These are phyloP conservation scores for Chrysochloris asiatica DNA, from an alignment of 2,113 vertebrate genomes.

Conservation along the genomic window DNA sequence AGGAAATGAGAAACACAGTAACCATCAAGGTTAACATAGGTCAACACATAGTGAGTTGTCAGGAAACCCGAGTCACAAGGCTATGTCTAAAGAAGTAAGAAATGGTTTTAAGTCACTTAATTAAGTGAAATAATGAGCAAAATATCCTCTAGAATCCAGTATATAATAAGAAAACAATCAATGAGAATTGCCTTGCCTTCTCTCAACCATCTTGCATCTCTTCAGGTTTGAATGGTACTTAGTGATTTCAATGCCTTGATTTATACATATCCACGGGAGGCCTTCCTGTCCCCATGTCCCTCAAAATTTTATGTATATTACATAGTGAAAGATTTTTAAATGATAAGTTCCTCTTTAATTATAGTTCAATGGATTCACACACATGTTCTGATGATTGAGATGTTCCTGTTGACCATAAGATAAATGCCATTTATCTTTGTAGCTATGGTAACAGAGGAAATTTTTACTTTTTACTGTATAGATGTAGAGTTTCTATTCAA, in stretches of 20 bases:
- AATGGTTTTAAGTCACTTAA: background rate
- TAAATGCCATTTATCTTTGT: background rate
- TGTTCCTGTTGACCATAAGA: background rate
- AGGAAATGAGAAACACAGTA: constrained; percentile 63
- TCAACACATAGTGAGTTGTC: constrained; percentile 35
- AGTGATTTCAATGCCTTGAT: background rate
- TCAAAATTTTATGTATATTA: constrained; percentile 31
- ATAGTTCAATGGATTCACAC: background rate
- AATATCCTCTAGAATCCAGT: background rate
- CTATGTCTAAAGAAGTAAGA: background rate
- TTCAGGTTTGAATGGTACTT: constrained; percentile 16
- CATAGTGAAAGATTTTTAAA: constrained; percentile 9
- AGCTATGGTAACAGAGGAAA: background rate
- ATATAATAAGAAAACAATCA: background rate
- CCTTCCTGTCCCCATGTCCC: background rate
- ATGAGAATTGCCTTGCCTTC: background rate
- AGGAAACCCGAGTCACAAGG: constrained; percentile 25
- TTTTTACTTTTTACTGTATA: background rate
- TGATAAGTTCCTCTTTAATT: background rate
- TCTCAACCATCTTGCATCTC: background rate
- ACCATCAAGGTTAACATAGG: constrained; percentile 40
- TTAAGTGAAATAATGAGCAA: background rate
- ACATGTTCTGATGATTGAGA: constrained; percentile 28
- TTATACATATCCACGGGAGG: background rate
- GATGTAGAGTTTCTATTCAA: constrained; percentile 3